Base-by-base conservation (phyloP, 2,888 invertebrate genomes). In the Acholoe squamosa region DNA sequence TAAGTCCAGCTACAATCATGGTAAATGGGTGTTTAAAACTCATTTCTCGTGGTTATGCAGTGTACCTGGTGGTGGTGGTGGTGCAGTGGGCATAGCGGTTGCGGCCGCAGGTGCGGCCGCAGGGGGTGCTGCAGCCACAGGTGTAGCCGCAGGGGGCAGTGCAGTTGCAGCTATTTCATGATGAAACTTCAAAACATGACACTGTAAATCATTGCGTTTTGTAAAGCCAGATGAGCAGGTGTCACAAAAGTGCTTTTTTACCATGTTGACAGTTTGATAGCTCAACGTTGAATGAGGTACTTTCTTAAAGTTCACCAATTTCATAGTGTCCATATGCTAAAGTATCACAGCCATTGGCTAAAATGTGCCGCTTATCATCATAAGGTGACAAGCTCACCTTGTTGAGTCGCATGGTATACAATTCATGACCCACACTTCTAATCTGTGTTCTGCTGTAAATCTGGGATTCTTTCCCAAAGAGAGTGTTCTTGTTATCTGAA, bases 311-410 rank as follows among this genome's bases (percentile, higher is more conserved):
- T 54, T 10, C n/a, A n/a, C n/a, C 54, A 86, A 19, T 52, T 52
- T 51, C n/a, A n/a, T n/a, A n/a, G n/a, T n/a, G n/a, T n/a, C n/a
- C n/a, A n/a, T n/a, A n/a, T n/a, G n/a, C n/a, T n/a, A n/a, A n/a
- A n/a, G n/a, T n/a, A n/a, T n/a, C n/a, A n/a, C n/a, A n/a, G n/a
- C n/a, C n/a, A n/a, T 86, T 25, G 19, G 43, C 5, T 3, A 86
- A 25, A 25, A 86, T 54, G 28, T 86, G 52, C n/a, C 86, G 14
- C 25, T 86, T 86, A 28, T 86, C 86, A 54, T n/a, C n/a, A 25
- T 52, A 16, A 10, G 43, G 52, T n/a, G n/a, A n/a, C n/a, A n/a
- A n/a, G n/a, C n/a, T n/a, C n/a, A n/a, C n/a, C n/a, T n/a, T n/a
- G n/a, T 86, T 86, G 12, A 86, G n/a, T 14, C 28, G 5, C 7